A percentile compares a stretch with the other conserved stretches of the same genome.
These are phyloP conservation scores for Drosophila equinoxialis DNA, from an alignment of 1,140 invertebrate genomes.

Conservation along the genomic window DNA sequence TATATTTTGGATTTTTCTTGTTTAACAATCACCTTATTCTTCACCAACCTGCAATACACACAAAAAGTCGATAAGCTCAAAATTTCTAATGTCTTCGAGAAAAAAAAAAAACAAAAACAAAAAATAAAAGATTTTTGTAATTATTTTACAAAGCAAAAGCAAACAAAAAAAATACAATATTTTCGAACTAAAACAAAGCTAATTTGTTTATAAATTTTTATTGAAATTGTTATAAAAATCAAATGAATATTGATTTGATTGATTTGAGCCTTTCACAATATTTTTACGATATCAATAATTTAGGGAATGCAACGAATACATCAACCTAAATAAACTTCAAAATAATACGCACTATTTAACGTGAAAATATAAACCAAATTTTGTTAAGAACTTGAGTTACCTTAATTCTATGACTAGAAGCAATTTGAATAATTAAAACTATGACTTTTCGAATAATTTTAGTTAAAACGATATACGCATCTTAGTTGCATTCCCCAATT, in stretches of 20 bases:
- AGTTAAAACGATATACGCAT: not conserved
- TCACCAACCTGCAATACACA: conserved; percentile 4
- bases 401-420: no score
- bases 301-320: not conserved
- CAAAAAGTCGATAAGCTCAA: conserved; percentile 69
- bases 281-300: not conserved
- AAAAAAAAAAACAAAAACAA: conserved; percentile 29
- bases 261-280: not conserved
- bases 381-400: no score
- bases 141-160: conserved; percentile 64
- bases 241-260: not conserved
- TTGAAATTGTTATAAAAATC: not conserved
- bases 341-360: no score
- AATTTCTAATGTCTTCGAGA: conserved; percentile 68
- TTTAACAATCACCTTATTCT: conserved; percentile 1
- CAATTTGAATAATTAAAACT: no score
- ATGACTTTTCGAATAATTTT: no score
- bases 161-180: conserved; percentile 62
- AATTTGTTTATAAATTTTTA: not conserved
- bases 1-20: conserved; percentile 14
- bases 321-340: no score
- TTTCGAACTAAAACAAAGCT: conserved; percentile 45
- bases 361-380: no score
- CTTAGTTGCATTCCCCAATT: not conserved
- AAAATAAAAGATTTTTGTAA: conserved; percentile 67